Evolutionary conservation across 2,113 vertebrate genomes (phyloP).

Genomic region (Rhea pennata): DNA sequence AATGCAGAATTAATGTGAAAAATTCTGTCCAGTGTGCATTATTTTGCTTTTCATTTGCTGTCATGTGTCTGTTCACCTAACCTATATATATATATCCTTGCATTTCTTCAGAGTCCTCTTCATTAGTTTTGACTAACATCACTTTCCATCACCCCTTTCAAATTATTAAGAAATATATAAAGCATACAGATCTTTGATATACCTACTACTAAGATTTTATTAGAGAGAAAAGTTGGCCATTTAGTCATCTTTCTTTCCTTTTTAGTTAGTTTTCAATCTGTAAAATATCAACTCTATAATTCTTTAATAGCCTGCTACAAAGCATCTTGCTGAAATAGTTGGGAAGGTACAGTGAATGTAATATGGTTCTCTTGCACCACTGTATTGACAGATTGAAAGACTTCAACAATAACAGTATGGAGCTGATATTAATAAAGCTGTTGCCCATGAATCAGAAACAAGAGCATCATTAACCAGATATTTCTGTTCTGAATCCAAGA

Average conservation of each 20-base stretch:
- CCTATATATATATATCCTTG: neutral
- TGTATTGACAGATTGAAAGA: neutral
- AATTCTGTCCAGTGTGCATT: neutral
- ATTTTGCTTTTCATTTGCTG: slow-evolving; percentile 14
- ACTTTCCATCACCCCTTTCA: neutral
- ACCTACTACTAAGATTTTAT: neutral
- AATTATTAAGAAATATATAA: neutral
- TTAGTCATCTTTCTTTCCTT: neutral
- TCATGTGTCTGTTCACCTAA: neutral
- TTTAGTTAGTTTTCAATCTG: neutral
- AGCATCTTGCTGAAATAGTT: neutral
- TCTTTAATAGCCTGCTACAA: neutral
- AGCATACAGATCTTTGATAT: neutral
- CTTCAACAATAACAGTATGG: neutral
- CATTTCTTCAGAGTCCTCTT: neutral
- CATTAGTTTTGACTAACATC: neutral
- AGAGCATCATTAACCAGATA: neutral
- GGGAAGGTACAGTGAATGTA: neutral
- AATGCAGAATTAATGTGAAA: neutral
- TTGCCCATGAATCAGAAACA: neutral
- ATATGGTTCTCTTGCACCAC: neutral
- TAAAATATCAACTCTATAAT: neutral
- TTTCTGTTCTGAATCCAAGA: neutral
- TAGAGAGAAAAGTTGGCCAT: neutral
- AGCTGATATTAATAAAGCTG: neutral